phyloP scores from a whole-genome alignment of 2,113 vertebrate species.

The Brachypodius melanocephalos region DNA sequence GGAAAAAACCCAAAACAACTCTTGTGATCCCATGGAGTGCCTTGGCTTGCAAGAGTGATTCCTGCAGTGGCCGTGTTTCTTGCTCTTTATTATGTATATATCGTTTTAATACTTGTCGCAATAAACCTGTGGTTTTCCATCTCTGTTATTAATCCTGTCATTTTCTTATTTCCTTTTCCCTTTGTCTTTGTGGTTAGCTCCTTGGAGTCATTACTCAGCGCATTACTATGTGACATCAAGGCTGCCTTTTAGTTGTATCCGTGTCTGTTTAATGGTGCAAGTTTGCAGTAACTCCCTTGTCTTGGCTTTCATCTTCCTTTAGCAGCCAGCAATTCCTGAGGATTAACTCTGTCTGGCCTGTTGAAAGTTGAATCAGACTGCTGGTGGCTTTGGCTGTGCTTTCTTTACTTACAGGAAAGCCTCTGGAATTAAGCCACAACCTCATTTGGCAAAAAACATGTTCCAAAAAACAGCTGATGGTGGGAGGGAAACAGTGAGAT shows the following conservation, averaged over 20 bases:
- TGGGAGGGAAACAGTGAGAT: background rate
- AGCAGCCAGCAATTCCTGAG: slow-evolving; percentile 22
- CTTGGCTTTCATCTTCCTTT: slow-evolving; percentile 61
- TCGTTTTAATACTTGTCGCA: background rate
- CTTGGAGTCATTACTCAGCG: background rate
- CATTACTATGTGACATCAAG: background rate
- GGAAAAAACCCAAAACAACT: background rate
- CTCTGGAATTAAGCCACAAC: slow-evolving; percentile 11
- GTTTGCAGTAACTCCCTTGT: slow-evolving; percentile 24
- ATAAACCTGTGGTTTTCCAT: background rate
- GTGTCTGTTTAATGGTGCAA: slow-evolving; percentile 20
- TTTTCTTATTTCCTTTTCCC: background rate
- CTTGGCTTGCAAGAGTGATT: background rate
- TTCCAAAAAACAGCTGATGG: background rate
- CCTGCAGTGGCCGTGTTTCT: background rate
- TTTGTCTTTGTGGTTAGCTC: background rate
- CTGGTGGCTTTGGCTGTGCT: background rate
- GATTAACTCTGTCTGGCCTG: slow-evolving; percentile 45
- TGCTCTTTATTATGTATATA: background rate
- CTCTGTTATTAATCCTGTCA: background rate
- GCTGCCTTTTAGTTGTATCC: background rate
- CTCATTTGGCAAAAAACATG: background rate
- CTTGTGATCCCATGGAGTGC: background rate
- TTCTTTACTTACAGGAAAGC: background rate
- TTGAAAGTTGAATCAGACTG: slow-evolving; percentile 40